A percentile compares a stretch with the other conserved stretches of the same genome.
These are phyloP conservation scores for Aelia acuminata DNA, from an alignment of 2,888 invertebrate genomes.

Conservation along the genomic window DNA sequence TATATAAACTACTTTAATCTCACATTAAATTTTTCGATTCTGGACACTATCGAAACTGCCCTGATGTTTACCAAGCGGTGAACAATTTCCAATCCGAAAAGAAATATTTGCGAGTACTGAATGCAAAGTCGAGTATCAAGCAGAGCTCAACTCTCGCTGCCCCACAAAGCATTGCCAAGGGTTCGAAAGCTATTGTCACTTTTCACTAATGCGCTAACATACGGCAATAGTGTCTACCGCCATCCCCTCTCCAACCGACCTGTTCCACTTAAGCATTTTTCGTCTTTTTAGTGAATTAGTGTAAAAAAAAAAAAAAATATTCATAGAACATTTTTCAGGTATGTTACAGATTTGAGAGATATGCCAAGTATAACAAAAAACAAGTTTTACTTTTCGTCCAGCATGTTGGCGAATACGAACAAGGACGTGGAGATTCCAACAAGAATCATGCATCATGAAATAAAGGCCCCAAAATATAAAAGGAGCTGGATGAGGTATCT, in stretches of 20 bases:
- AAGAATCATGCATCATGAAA: too few relatives aligned
- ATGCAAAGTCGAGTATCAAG: background rate
- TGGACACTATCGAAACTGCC: background rate
- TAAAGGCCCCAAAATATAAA: too few relatives aligned
- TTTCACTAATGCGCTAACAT: conserved; percentile 48
- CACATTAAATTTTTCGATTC: background rate
- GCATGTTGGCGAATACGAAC: too few relatives aligned
- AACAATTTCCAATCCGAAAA: conserved; percentile 30
- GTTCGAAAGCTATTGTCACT: conserved; percentile 45
- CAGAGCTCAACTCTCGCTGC: conserved; percentile 43
- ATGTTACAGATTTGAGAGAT: background rate
- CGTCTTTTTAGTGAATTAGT: background rate
- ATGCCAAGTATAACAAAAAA: too few relatives aligned
- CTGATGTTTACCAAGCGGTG: conserved; percentile 19
- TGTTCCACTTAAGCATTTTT: background rate
- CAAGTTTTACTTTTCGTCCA: too few relatives aligned
- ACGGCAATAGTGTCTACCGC: conserved; percentile 7
- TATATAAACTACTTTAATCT: too few relatives aligned
- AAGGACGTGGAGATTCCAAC: too few relatives aligned
- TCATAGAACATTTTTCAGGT: background rate
- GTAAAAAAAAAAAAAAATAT: background rate
- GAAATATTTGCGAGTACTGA: conserved; percentile 16
- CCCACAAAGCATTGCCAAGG: conserved; percentile 52
- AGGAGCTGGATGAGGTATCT: too few relatives aligned
- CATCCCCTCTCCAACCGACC: background rate